Evolutionary conservation across 2,113 vertebrate genomes (phyloP), one percentile per base, ranked within the genome.

Genomic region (Hippocampus guttulatus): DNA sequence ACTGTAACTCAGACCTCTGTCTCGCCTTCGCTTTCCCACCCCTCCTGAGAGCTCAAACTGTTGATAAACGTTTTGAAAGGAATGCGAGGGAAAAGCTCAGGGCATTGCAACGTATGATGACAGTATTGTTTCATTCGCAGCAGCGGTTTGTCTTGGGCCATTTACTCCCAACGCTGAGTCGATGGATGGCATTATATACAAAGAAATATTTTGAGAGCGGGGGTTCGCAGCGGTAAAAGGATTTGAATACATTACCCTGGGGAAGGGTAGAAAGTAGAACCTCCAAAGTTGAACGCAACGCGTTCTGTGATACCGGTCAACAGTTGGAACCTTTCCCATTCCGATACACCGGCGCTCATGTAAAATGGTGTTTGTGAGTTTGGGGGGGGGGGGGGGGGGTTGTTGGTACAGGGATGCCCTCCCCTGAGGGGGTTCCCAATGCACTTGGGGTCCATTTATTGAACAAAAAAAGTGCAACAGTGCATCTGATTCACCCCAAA

Each of bases 31-130:
- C 75, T 54, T 82, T 83, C 81, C 81, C 84, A 89, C 85, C 83
- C 25, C 75, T 71, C 76, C 75, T 81, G 67, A 82, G 75, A 66
- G 71, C 67, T 81, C 68, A 61, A 77, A 79, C 85, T 85, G 81
- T 86, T 79, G 74, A 91, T 86, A 90, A 87, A 91, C 84, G 81
- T 86, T 79, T 83, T 86, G 84, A 87, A 87, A 87, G 87, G 87
- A 90, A 83, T 75, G 74, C 80, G 72, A 71, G 6, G 16, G 64
- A 68, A 68, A 51, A 33, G 60, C 81, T 84, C 85, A 87, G 83
- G 82, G 88, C 80, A 84, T 83, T 63, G 81, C 81, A 54, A 84
- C 87, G 81, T 78, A 81, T 71, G 84, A 85, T 85, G 84, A 79
- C 75, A 63, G 81, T 76, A 83, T 84, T 85, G 82, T 81, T 85